Evolutionary conservation across 2,797 vertebrate species (phyloP).

Genomic region (Parauchenoglanis punctatus): DNA sequence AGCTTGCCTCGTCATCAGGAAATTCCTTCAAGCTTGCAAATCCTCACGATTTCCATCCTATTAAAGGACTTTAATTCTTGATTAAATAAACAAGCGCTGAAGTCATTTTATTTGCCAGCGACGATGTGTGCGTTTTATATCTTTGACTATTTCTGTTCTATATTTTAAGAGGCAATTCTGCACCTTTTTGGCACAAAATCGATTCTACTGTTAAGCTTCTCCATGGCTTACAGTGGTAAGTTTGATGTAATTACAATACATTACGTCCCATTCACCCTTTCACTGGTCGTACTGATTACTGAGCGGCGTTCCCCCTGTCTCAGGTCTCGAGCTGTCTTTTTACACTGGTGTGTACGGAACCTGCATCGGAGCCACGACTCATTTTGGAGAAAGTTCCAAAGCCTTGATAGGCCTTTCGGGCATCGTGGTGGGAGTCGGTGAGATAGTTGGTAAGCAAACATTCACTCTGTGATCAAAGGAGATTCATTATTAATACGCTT

Average conservation of each 20-base stretch:
- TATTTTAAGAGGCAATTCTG: slow-evolving; percentile 71
- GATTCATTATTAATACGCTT: neutral
- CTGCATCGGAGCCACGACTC: slow-evolving; percentile 77
- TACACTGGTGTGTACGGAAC: slow-evolving; percentile 84
- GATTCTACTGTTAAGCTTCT: slow-evolving; percentile 77
- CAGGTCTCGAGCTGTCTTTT: slow-evolving; percentile 81
- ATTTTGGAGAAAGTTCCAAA: slow-evolving; percentile 74
- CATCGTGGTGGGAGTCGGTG: slow-evolving; percentile 78
- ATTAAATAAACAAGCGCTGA: neutral
- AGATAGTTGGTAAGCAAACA: slow-evolving; percentile 74
- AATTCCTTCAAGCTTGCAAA: neutral
- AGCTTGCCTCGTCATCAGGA: neutral
- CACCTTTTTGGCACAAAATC: slow-evolving; percentile 72
- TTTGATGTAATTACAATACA: neutral
- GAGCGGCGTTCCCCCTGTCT: neutral
- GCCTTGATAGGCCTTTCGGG: slow-evolving; percentile 82
- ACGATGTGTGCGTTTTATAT: neutral
- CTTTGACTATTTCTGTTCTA: slow-evolving; percentile 28
- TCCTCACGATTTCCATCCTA: neutral
- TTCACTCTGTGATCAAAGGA: neutral
- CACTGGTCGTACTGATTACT: neutral
- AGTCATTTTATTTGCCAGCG: neutral
- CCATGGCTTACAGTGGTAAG: slow-evolving; percentile 84
- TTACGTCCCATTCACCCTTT: neutral
- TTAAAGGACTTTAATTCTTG: neutral